Base-by-base conservation (phyloP, 1,140 invertebrate species). In the Hesperophylax magnus region DNA sequence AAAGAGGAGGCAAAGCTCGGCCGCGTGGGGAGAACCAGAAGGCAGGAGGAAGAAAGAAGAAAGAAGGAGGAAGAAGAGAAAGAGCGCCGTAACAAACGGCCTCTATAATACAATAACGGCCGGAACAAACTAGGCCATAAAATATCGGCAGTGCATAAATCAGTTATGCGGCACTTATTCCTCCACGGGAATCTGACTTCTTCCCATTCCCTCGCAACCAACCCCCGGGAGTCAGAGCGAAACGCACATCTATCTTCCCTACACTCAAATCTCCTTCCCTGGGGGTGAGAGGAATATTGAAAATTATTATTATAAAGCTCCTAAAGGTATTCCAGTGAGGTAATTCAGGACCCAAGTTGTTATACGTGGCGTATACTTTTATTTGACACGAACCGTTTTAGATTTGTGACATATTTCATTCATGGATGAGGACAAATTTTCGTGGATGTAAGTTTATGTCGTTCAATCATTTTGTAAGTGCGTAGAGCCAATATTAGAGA, bases 91-190 rank as follows among this genome's bases (percentile, higher is more conserved):
- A 87, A 88, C 86, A 88, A 88, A 88, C 86, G 85, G 87, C 85
- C 87, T 86, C 88, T 89, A 88, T 91, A 91, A 91, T 91, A 91
- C 89, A 91, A 91, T 90, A 91, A 90, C 90, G 89, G 88, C 87
- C 89, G 89, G 90, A 91, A 91, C 89, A 90, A 91, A 91, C 90
- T 90, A 86, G 88, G 87, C 90, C 88, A 91, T 91, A 91, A 91
- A 91, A 90, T 91, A 91, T 91, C 89, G 89, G 89, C 87, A 88
- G 89, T 87, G 88, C 88, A 91, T 91, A 91, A 91, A 91, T 91
- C 90, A 90, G 87, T 87, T 87, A 79, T 71, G 79, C 60, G 75
- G 82, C 78, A 54, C 56, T 80, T 77, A 72, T 39, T 72, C 71
- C 24, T 58, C 54, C 31, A 6, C 63, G 34, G 72, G 52, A 63